Conservation (phyloP, 2,113 vertebrate genomes). For the Rallus limicola region DNA sequence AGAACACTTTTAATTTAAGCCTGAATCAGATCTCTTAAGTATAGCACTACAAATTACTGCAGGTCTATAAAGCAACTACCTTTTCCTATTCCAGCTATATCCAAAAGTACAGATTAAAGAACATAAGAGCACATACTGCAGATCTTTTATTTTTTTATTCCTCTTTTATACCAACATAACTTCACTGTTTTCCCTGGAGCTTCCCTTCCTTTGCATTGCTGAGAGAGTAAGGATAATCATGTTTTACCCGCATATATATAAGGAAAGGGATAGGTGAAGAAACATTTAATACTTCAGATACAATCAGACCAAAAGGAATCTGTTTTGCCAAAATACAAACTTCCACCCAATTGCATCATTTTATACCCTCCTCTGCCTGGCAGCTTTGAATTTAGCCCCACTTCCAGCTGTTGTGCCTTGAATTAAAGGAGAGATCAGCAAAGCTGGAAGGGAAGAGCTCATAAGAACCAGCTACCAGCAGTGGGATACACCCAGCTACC, state of each 20-base stretch:
- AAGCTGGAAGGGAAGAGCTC: background rate
- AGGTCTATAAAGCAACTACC: background rate
- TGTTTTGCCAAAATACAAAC: background rate
- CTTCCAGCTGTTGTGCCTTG: background rate
- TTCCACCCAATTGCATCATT: background rate
- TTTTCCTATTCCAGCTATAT: background rate
- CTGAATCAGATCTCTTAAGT: background rate
- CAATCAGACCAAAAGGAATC: background rate
- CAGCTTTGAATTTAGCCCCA: background rate
- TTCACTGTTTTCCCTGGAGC: background rate
- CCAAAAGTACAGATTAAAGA: background rate
- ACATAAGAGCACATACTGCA: background rate
- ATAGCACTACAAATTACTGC: background rate
- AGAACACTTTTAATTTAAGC: background rate
- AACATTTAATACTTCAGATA: background rate
- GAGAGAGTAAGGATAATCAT: background rate
- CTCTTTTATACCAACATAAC: background rate
- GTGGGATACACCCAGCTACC: background rate
- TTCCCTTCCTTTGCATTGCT: background rate
- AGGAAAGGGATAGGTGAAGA: background rate
- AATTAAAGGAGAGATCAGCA: background rate
- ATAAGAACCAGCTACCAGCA: background rate
- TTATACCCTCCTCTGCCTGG: background rate
- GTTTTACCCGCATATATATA: background rate
- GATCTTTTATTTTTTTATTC: background rate